A percentile compares a stretch with the other conserved stretches of the same genome.
phyloP scores from a whole-genome alignment of 1,140 invertebrate genomes.

The roundworm (Caenorhabditis elegans) region WBcel235 BX284606.5:10247001-10247500 shows the following conservation, averaged over 20 bases:
- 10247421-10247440: too few relatives aligned
- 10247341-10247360: neutral
- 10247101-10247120: neutral
- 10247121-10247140: slow-evolving; percentile 30
- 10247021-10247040: neutral
- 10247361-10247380: too few relatives aligned
- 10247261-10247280: neutral
- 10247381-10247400: too few relatives aligned
- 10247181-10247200: neutral
- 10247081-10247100: neutral
- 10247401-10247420: too few relatives aligned
- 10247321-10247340: neutral
- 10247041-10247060: too few relatives aligned
- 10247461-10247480: too few relatives aligned
- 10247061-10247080: neutral
- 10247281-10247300: slow-evolving; percentile 4
- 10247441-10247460: too few relatives aligned
- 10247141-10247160: neutral
- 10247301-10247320: neutral
- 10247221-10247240: slow-evolving; percentile 29
- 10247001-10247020: neutral
- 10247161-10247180: slow-evolving; percentile 14
- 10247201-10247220: neutral
- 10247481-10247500: too few relatives aligned
- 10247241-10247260: slow-evolving; percentile 17